These are phyloP conservation scores for Tachypleus tridentatus DNA, from an alignment of 1,140 invertebrate species.

Conservation along the genomic window DNA sequence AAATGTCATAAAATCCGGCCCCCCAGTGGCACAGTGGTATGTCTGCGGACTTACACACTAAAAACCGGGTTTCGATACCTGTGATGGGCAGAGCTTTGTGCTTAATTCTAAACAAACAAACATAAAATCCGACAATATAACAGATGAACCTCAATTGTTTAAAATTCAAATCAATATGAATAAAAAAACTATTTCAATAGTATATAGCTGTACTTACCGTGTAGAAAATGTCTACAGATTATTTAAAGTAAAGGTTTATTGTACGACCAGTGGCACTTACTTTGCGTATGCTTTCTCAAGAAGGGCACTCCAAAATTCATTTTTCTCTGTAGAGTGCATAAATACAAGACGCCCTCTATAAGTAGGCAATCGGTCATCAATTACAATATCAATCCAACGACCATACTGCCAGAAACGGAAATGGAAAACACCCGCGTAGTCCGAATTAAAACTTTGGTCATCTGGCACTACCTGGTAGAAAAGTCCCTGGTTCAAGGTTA, in stretches of 20 bases:
- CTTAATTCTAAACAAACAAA: too few relatives aligned
- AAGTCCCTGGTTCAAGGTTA: slow-evolving; percentile 73
- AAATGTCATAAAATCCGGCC: too few relatives aligned
- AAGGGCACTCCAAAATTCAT: slow-evolving; percentile 93
- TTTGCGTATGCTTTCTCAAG: slow-evolving; percentile 98
- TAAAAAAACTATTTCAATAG: background rate
- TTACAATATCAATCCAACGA: slow-evolving; percentile 69
- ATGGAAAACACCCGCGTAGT: slow-evolving; percentile 87
- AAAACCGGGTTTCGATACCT: too few relatives aligned
- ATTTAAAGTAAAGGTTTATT: background rate
- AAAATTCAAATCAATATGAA: too few relatives aligned
- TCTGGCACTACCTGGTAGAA: slow-evolving; percentile 91
- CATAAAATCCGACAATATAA: too few relatives aligned
- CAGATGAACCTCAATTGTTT: too few relatives aligned
- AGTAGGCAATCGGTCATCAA: slow-evolving; percentile 89
- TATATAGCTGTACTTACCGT: background rate
- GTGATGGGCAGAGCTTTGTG: too few relatives aligned
- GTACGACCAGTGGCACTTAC: slow-evolving; percentile 4
- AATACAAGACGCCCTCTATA: slow-evolving; percentile 77
- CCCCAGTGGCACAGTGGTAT: too few relatives aligned
- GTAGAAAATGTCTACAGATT: background rate
- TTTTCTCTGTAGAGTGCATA: slow-evolving; percentile 79
- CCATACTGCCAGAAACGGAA: slow-evolving; percentile 96
- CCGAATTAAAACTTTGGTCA: slow-evolving; percentile 82
- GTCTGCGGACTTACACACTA: too few relatives aligned